Evolutionary conservation across 2,888 invertebrate genomes (phyloP).

Genomic region (Athalia cordata): DNA sequence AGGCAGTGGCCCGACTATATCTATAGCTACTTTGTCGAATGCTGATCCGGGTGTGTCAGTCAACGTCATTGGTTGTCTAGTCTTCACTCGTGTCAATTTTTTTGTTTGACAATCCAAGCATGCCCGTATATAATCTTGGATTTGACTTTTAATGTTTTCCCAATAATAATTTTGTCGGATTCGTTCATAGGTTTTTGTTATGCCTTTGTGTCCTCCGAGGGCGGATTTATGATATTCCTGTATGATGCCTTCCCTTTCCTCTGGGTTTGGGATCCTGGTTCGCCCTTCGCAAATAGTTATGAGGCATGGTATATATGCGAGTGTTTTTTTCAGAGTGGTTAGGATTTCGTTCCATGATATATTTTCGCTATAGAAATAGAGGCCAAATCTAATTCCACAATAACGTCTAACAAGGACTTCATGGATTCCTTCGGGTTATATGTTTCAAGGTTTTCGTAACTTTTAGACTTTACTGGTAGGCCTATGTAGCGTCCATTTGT

Average conservation of each 20-base stretch:
- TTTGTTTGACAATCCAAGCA: conserved; percentile 47
- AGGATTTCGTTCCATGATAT: conserved; percentile 22
- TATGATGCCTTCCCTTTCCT: conserved; percentile 16
- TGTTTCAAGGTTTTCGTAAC: not conserved
- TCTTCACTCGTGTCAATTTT: conserved; percentile 19
- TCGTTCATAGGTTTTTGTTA: conserved; percentile 43
- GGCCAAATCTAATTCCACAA: not conserved
- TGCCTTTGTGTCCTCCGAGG: conserved; percentile 47
- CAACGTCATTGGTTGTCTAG: conserved; percentile 40
- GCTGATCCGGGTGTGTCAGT: conserved; percentile 36
- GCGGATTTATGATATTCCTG: not conserved
- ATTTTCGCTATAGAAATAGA: conserved; percentile 31
- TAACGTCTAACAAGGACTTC: conserved; percentile 1
- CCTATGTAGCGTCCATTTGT: not conserved
- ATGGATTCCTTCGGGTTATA: not conserved
- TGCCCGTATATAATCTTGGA: conserved; percentile 35
- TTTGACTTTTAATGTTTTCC: conserved; percentile 17
- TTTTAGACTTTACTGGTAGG: not conserved
- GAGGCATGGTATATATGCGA: not conserved
- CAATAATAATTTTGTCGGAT: conserved; percentile 36
- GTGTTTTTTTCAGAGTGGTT: not conserved
- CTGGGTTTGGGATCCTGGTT: conserved; percentile 7
- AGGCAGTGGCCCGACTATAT: conserved; percentile 15
- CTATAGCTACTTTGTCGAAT: conserved; percentile 45
- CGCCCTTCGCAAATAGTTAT: conserved; percentile 42